Percentiles rank a stretch among this genome's conserved stretches.
phyloP scores from a whole-genome alignment of 2,113 vertebrate genomes.

The Anser brachyrhynchus region DNA sequence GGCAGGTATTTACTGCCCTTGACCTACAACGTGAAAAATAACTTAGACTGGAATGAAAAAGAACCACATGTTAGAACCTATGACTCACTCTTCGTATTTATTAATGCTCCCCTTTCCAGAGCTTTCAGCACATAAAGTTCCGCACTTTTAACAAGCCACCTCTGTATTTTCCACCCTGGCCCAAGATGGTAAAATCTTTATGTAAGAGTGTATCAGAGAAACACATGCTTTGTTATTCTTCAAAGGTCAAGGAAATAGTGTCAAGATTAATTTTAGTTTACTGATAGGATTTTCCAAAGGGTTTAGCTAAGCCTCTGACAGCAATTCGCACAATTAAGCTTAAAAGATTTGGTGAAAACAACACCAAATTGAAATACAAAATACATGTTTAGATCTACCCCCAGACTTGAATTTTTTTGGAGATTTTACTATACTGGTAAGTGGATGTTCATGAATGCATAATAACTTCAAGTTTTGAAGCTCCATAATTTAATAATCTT shows the following conservation, averaged over 20 bases:
- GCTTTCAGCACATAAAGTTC: conserved; percentile 9
- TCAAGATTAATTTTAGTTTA: background rate
- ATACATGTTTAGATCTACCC: background rate
- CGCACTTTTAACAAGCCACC: background rate
- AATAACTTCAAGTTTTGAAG: background rate
- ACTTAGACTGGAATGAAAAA: conserved; percentile 7
- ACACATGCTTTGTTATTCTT: background rate
- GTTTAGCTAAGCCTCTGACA: background rate
- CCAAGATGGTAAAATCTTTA: background rate
- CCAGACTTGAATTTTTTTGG: background rate
- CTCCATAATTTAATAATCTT: background rate
- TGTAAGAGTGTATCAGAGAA: background rate
- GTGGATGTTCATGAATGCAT: background rate
- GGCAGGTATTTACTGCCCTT: conserved; percentile 57
- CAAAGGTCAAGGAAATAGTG: background rate
- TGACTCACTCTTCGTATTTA: conserved; percentile 24
- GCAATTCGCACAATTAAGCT: background rate
- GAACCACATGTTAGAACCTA: background rate
- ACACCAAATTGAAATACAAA: background rate
- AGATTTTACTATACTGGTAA: background rate
- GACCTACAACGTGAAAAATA: conserved; percentile 39
- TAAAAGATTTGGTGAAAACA: background rate
- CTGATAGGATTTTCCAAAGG: background rate
- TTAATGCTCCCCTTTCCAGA: background rate
- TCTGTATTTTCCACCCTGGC: background rate